Evolutionary conservation across 35 echinoderm and acorn worm genomes (phyloP).

Genomic region (Hemicentrotus pulcherrimus): DNA sequence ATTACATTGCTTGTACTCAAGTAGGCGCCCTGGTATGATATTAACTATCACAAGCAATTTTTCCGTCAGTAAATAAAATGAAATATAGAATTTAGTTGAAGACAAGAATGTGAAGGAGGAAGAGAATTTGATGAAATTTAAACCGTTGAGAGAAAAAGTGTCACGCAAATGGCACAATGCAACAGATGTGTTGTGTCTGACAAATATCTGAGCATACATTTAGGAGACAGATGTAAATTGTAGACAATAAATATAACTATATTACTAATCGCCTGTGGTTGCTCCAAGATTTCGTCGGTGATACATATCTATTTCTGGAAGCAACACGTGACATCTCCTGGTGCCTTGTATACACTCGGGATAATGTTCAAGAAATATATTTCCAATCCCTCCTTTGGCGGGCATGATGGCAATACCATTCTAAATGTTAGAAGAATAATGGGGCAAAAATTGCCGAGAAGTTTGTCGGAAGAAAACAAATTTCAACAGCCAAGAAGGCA

Average conservation of each 20-base stretch:
- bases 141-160: not conserved
- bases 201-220: not conserved
- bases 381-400: too few relatives aligned
- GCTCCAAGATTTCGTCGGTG: not conserved
- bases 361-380: too few relatives aligned
- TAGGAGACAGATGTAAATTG: not conserved
- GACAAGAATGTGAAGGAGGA: not conserved
- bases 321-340: not conserved
- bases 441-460: too few relatives aligned
- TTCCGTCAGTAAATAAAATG: not conserved
- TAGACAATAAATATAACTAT: not conserved
- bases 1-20: not conserved
- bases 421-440: too few relatives aligned
- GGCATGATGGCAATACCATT: too few relatives aligned
- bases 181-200: not conserved
- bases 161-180: not conserved
- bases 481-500: too few relatives aligned
- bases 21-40: not conserved
- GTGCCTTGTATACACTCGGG: too few relatives aligned
- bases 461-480: too few relatives aligned
- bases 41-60: not conserved
- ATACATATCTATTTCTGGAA: not conserved
- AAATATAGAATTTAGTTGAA: not conserved
- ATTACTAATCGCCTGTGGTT: not conserved
- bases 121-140: not conserved